Evolutionary conservation across 2,888 invertebrate genomes (phyloP), one percentile per base, ranked within the genome.

Genomic region (Ochlodes sylvanus): DNA sequence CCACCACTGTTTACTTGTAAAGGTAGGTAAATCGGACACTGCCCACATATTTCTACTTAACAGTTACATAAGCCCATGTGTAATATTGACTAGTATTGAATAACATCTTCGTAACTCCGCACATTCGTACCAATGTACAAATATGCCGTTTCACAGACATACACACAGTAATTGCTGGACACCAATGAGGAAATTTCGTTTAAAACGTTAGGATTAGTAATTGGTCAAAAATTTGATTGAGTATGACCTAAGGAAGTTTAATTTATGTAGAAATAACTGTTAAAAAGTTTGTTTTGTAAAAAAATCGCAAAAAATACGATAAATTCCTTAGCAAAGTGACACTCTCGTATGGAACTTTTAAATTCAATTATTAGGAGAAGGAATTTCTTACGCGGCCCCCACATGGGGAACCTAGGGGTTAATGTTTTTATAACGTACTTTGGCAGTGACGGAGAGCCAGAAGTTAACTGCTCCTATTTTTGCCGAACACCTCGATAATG

Each of bases 31-130:
- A 47, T 56, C 44, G 17, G 47, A 61, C 47, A 38, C 56, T 52
- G 50, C 68, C 67, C 38, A 63, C 62, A 60, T 60, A 57, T 68
- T 62, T 34, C 61, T 34, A 34, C 19, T 47, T 19, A 7, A 52
- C 6, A 27, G 32, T 57, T 68, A 63, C 62, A 68, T 68, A 68
- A 68, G 56, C 17, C 58, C 5, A 27, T 57, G 50, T 68, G 68
- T 68, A 68, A 68, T 68, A 68, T 68, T 68, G 56, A 57, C 68
- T 50, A 38, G 68, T 68, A 63, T 68, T 68, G 52, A 68, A 68
- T 68, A 63, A 68, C 68, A 2, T 50, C 47, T 34, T 63, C 68
- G 56, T 52, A 56, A 68, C 32, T 32, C 44, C 10, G 17, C 60
- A 14, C 14, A 17, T 41, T 15, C 63, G 41, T 32, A 65, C 19